A percentile compares a stretch with the other conserved stretches of the same genome.
Conservation (phyloP, 2,888 invertebrate genomes). For the Chironomus tentans region DNA sequence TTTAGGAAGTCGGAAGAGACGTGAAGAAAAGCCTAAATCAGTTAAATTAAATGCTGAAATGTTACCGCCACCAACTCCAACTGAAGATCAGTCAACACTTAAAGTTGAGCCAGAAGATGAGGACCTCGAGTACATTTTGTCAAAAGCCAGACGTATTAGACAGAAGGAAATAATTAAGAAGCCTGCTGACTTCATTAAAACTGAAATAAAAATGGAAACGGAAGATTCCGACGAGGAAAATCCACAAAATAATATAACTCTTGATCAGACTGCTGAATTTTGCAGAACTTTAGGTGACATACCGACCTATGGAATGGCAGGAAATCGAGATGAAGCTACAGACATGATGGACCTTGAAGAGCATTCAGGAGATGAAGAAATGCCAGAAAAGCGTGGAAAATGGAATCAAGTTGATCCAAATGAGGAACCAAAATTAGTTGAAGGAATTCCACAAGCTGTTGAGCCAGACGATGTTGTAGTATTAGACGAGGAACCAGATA, state of each 20-base stretch:
- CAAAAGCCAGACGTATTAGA: conserved; percentile 61
- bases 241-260: conserved; percentile 54
- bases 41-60: conserved; percentile 49
- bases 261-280: conserved; percentile 94
- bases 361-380: conserved; percentile 41
- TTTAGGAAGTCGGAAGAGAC: conserved; percentile 32
- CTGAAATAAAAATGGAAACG: conserved; percentile 51
- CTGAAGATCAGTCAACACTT: conserved; percentile 38
- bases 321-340: conserved; percentile 77
- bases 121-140: conserved; percentile 62
- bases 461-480: conserved; percentile 41
- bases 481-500: conserved; percentile 86
- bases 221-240: conserved; percentile 43
- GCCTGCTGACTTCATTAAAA: conserved; percentile 41
- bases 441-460: conserved; percentile 38
- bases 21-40: conserved; percentile 45
- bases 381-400: conserved; percentile 53
- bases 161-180: conserved; percentile 43
- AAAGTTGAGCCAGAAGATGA: conserved; percentile 61
- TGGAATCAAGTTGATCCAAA: conserved; percentile 75
- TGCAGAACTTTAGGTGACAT: conserved; percentile 92
- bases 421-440: conserved; percentile 44
- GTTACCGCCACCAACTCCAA: conserved; percentile 50
- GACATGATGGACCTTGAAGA: conserved; percentile 46
- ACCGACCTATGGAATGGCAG: conserved; percentile 86